Evolutionary conservation across 2,113 vertebrate genomes (phyloP).

Genomic region (Arothron firmamentum): DNA sequence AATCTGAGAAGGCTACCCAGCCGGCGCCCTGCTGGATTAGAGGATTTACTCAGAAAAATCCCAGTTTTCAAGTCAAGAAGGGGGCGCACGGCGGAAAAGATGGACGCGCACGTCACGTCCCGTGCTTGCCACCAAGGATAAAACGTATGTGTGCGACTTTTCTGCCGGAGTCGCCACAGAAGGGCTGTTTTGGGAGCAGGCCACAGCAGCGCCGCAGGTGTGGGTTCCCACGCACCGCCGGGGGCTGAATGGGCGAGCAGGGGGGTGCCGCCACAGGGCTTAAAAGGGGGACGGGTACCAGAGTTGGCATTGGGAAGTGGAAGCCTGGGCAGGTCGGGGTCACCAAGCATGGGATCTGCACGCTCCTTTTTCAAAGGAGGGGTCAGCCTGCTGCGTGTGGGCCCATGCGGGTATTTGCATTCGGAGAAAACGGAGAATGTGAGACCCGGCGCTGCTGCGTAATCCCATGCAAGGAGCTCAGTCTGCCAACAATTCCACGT

Average conservation of each 20-base stretch:
- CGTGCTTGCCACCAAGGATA: too few species aligned
- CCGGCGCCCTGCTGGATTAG: slow-evolving; percentile 59
- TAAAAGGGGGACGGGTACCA: slow-evolving; percentile 24
- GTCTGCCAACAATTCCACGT: slow-evolving; percentile 43
- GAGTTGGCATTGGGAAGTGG: slow-evolving; percentile 64
- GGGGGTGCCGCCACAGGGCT: slow-evolving; percentile 55
- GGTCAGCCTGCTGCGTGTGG: slow-evolving; percentile 64
- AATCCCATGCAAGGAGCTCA: slow-evolving; percentile 59
- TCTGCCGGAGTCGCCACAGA: not conserved
- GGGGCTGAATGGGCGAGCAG: slow-evolving; percentile 24
- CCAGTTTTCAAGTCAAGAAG: slow-evolving; percentile 54
- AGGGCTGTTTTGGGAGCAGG: not conserved
- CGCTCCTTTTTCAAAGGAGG: slow-evolving; percentile 68
- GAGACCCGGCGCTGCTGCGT: slow-evolving; percentile 59
- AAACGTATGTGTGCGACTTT: not conserved
- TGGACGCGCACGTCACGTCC: slow-evolving; percentile 12
- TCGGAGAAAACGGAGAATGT: slow-evolving; percentile 65
- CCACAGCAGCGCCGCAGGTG: slow-evolving; percentile 66
- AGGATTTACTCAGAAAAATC: slow-evolving; percentile 67
- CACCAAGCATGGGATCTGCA: slow-evolving; percentile 71
- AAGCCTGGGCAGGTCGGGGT: slow-evolving; percentile 63
- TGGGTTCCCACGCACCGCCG: slow-evolving; percentile 69
- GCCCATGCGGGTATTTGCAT: slow-evolving; percentile 58
- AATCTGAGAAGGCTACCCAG: slow-evolving; percentile 48
- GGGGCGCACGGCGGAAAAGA: slow-evolving; percentile 28